Evolutionary conservation across 2,113 vertebrate genomes (phyloP), one percentile per base, ranked within the genome.

Genomic region (Aix galericulata): DNA sequence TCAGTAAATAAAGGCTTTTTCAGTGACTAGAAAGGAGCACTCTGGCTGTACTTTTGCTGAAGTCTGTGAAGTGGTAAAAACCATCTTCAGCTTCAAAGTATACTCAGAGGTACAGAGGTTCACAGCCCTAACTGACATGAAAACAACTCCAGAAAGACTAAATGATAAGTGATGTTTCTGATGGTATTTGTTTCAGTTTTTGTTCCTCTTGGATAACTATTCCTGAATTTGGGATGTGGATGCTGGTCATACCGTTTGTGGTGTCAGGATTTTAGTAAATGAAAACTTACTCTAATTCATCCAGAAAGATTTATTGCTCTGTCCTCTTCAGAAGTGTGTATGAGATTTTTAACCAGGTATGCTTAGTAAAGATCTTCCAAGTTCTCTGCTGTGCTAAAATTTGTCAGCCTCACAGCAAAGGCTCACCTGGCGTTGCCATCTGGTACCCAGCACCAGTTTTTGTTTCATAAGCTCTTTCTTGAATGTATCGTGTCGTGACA

Each of bases 81-180:
- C 56, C 0, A 32, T 69, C n/a, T 92, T 84, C 0, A 0, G 7
- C 31, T 93, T 87, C 52, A 34, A 34, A 83, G 53, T 55, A 3
- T 74, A 29, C 56, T 42, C 4, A 1, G 56, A 79, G 64, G 26
- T 59, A 22, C 23, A 69, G 44, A 81, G 20, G 32, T 79, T 59
- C 74, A 40, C 68, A 74, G 34, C 29, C 15, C 1, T 56, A 52
- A 92, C 13, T 42, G 42, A 14, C 56, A 40, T 8, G 13, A 88
- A 64, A 83, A 46, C 26, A 73, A 46, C 17, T 88, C 44, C 32
- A 36, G 34, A 69, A 85, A 75, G 48, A 31, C 52, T 88, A 83
- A 5, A 64, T 32, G 1, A 8, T 69, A 71, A 74, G 27, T 55
- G 7, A 6, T 88, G 6, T 81, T 87, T 82, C 38, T 81, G 42